Percentiles rank a stretch among this genome's conserved stretches.
phyloP scores from a whole-genome alignment of 2,888 invertebrate genomes.

The Drosophila gaucha region DNA sequence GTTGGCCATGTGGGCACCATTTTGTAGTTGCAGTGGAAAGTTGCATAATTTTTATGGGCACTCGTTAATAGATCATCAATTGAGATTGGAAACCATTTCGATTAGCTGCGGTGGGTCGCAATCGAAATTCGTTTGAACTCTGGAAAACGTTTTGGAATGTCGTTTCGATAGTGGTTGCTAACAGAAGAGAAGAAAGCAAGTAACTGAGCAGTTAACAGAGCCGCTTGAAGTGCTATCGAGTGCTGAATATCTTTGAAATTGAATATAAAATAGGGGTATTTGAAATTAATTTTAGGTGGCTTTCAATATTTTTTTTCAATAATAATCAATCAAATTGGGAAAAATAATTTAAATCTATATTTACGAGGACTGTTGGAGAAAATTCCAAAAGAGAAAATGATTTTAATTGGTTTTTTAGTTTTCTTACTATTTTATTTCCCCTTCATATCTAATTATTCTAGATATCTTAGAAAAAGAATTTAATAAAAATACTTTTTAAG shows the following conservation, averaged over 20 bases:
- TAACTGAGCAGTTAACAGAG: background rate
- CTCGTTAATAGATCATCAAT: slow-evolving; percentile 75
- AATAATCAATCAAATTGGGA: no score
- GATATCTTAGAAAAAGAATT: background rate
- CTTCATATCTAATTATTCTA: background rate
- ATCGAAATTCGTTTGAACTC: slow-evolving; percentile 47
- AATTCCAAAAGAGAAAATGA: no score
- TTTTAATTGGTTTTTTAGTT: background rate
- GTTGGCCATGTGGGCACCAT: slow-evolving; percentile 62
- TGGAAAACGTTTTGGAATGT: slow-evolving; percentile 41
- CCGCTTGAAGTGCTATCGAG: background rate
- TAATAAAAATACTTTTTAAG: background rate
- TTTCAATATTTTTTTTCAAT: no score
- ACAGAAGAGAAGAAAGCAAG: background rate
- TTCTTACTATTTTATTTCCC: background rate
- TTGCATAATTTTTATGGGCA: slow-evolving; percentile 74
- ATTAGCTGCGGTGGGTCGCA: slow-evolving; percentile 55
- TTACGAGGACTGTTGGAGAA: no score
- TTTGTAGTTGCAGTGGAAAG: slow-evolving; percentile 62
- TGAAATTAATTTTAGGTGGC: no score
- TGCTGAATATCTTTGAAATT: background rate
- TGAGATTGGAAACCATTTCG: slow-evolving; percentile 64
- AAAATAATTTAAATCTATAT: no score
- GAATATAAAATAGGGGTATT: background rate
- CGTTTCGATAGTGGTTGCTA: slow-evolving; percentile 17